Evolutionary conservation across 2,888 invertebrate genomes (phyloP).

Genomic region (Pardosa pseudoannulata): DNA sequence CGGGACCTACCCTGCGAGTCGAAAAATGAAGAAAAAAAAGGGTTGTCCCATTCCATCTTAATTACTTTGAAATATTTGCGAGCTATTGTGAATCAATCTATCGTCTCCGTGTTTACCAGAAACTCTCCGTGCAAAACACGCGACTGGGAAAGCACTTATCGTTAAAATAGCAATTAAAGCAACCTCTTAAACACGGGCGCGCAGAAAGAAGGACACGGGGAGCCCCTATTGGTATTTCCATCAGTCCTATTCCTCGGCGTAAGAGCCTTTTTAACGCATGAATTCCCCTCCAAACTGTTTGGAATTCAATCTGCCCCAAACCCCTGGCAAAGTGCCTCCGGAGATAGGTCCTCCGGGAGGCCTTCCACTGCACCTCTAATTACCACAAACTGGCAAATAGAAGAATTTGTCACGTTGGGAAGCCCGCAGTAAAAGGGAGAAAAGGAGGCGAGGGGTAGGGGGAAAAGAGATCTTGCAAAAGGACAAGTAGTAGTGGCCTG

Average conservation of each 20-base stretch:
- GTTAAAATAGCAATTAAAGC: constrained; percentile 72
- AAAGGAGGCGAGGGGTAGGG: neutral
- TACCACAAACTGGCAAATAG: constrained; percentile 70
- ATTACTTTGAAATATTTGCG: neutral
- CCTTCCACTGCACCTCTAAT: constrained; percentile 53
- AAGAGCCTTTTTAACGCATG: constrained; percentile 67
- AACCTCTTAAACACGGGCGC: constrained; percentile 43
- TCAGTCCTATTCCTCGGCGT: constrained; percentile 31
- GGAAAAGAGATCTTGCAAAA: constrained; percentile 1
- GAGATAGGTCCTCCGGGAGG: constrained; percentile 28
- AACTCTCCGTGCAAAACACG: neutral
- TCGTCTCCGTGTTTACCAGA: too few species aligned
- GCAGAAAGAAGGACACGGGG: constrained; percentile 38
- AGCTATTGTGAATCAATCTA: neutral
- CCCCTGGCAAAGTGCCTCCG: constrained; percentile 22
- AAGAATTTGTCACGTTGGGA: constrained; percentile 70
- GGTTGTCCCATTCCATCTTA: neutral
- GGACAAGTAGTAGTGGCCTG: constrained; percentile 23
- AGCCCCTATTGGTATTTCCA: constrained; percentile 62
- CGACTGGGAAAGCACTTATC: constrained; percentile 53
- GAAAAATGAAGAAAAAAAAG: too few species aligned
- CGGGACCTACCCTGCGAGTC: too few species aligned
- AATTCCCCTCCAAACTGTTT: constrained; percentile 62
- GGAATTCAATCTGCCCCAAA: constrained; percentile 67
- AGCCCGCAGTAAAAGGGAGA: constrained; percentile 26